phyloP scores from a whole-genome alignment of 2,113 vertebrate species.

The Sorex araneus region DNA sequence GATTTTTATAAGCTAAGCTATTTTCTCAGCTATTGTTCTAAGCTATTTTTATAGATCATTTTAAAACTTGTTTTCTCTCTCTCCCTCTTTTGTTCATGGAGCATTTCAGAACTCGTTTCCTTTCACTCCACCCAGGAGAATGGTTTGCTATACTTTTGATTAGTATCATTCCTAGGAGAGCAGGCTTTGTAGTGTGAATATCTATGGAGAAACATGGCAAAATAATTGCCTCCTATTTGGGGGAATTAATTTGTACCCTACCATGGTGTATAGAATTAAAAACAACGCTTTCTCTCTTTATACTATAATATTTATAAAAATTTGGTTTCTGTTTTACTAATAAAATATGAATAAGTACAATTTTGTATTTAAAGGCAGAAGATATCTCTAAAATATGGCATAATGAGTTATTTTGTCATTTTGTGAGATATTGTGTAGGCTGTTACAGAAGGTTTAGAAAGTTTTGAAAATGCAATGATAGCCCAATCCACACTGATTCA shows the following conservation, averaged over 20 bases:
- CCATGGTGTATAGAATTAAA: neutral
- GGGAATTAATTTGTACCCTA: neutral
- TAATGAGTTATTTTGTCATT: slow-evolving; percentile 54
- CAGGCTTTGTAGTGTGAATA: neutral
- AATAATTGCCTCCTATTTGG: neutral
- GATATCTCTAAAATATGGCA: neutral
- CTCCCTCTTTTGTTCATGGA: neutral
- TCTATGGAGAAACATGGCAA: neutral
- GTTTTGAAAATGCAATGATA: slow-evolving; percentile 45
- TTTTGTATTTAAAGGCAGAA: slow-evolving; percentile 23
- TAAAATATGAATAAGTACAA: slow-evolving; percentile 17
- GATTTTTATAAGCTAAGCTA: neutral
- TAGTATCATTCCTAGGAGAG: neutral
- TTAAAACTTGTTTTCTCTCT: neutral
- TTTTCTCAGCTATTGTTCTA: neutral
- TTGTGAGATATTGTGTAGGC: neutral
- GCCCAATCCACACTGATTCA: neutral
- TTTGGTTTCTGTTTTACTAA: slow-evolving; percentile 19
- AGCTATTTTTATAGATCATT: slow-evolving; percentile 13
- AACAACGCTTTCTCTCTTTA: neutral
- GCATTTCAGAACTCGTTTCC: neutral
- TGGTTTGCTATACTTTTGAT: neutral
- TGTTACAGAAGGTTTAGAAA: neutral
- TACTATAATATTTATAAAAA: slow-evolving; percentile 15
- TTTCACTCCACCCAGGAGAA: neutral